A percentile compares a stretch with the other conserved stretches of the same genome.
These are phyloP conservation scores for Coilia nasus DNA, from an alignment of 2,797 vertebrate genomes.

Conservation along the genomic window DNA sequence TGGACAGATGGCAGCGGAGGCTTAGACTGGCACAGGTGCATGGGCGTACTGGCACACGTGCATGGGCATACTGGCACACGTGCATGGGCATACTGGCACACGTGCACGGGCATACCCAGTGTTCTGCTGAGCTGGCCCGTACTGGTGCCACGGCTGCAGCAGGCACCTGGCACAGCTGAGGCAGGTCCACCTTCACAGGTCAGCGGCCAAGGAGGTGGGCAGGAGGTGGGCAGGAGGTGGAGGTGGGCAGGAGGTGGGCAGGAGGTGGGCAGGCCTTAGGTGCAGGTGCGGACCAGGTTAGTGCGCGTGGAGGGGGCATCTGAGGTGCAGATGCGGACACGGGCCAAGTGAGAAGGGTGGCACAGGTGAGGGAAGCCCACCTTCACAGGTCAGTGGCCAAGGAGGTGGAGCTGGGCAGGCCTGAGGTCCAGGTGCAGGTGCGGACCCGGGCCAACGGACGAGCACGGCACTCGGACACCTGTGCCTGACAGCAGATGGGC, in stretches of 20 bases:
- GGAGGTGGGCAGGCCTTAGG: too few relatives aligned
- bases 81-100: too few relatives aligned
- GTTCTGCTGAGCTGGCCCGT: slow-evolving; percentile 26
- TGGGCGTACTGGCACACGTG: slow-evolving; percentile 5
- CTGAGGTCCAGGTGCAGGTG: background rate
- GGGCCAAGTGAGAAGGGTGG: too few relatives aligned
- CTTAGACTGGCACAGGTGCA: background rate
- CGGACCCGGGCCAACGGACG: background rate
- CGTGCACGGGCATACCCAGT: slow-evolving; percentile 5
- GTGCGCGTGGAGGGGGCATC: too few relatives aligned
- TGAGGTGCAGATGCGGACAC: too few relatives aligned
- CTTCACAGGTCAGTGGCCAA: slow-evolving; percentile 24
- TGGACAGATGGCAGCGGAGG: background rate
- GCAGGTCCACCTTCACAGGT: slow-evolving; percentile 21
- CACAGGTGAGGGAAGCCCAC: slow-evolving; percentile 1
- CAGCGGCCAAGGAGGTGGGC: background rate
- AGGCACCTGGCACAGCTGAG: slow-evolving; percentile 30
- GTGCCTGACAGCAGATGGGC: background rate
- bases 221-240: background rate
- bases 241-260: too few relatives aligned
- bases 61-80: background rate
- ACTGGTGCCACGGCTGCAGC: background rate
- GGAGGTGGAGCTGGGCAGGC: background rate
- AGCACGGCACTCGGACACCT: background rate
- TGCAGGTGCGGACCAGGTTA: too few relatives aligned